These are phyloP conservation scores for Brachymystax lenok DNA, from an alignment of 2,797 vertebrate genomes.

Conservation along the genomic window DNA sequence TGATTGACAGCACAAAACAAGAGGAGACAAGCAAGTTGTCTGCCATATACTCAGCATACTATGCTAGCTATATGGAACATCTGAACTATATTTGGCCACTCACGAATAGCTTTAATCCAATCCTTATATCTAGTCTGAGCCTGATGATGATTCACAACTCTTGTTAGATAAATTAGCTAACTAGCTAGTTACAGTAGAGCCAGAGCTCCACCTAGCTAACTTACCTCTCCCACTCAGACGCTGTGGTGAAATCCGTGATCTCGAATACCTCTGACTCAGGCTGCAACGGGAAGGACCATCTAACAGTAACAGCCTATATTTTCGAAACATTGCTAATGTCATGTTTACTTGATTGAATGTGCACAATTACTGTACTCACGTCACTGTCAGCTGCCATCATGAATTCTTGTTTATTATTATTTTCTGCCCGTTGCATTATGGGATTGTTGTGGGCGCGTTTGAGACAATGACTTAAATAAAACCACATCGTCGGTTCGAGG, in stretches of 20 bases:
- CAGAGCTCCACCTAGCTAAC: neutral
- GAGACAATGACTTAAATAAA: too few species aligned
- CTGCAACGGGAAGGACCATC: conserved; percentile 62
- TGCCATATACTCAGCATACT: too few species aligned
- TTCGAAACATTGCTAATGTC: neutral
- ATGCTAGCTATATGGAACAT: too few species aligned
- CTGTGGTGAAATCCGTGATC: conserved; percentile 97
- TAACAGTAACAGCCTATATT: neutral
- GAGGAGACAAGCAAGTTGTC: too few species aligned
- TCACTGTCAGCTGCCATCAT: conserved; percentile 92
- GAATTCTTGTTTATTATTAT: conserved; percentile 39
- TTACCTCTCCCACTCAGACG: conserved; percentile 97
- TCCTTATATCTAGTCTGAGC: too few species aligned
- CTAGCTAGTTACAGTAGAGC: conserved; percentile 2
- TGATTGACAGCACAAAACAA: too few species aligned
- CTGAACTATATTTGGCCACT: too few species aligned
- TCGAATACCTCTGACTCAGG: conserved; percentile 96
- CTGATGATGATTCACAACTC: neutral
- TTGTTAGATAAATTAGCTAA: conserved; percentile 2
- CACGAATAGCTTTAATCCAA: too few species aligned
- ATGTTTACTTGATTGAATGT: neutral
- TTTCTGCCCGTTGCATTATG: conserved; percentile 20
- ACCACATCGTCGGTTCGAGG: too few species aligned
- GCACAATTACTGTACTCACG: conserved; percentile 64
- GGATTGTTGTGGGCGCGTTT: neutral